phyloP scores from a whole-genome alignment of 2,797 vertebrate genomes.

The Thaleichthys pacificus region DNA sequence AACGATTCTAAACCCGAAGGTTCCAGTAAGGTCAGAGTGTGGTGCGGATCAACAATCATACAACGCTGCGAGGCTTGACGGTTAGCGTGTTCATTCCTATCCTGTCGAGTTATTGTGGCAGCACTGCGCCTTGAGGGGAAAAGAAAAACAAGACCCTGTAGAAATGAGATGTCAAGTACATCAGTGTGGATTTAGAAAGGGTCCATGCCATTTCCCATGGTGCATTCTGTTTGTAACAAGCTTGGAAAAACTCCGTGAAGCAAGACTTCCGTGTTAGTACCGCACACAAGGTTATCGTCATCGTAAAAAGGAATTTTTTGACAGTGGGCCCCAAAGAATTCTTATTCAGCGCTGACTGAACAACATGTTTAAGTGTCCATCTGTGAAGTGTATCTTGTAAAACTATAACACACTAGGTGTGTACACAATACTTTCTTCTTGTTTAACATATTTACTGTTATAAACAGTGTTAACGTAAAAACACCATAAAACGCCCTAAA shows the following conservation, averaged over 20 bases:
- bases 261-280: neutral
- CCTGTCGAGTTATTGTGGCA: neutral
- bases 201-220: constrained; percentile 45
- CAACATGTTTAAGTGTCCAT: neutral
- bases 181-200: constrained; percentile 27
- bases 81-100: constrained; percentile 7
- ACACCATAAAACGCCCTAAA: neutral
- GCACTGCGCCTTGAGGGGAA: neutral
- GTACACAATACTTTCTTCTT: neutral
- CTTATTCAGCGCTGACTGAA: too few species aligned
- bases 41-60: neutral
- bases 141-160: constrained; percentile 47
- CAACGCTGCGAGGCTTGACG: neutral
- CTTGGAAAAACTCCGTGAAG: constrained; percentile 6
- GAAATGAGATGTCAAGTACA: constrained; percentile 44
- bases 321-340: neutral
- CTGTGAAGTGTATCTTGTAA: neutral
- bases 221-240: constrained; percentile 23
- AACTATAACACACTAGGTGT: neutral
- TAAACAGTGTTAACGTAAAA: neutral
- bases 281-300: neutral
- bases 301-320: neutral
- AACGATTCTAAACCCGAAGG: neutral
- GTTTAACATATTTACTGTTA: too few species aligned
- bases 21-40: neutral